Evolutionary conservation across 2,797 vertebrate species (phyloP), one percentile per base, ranked within the genome.

Genomic region (Ceryle rudis): DNA sequence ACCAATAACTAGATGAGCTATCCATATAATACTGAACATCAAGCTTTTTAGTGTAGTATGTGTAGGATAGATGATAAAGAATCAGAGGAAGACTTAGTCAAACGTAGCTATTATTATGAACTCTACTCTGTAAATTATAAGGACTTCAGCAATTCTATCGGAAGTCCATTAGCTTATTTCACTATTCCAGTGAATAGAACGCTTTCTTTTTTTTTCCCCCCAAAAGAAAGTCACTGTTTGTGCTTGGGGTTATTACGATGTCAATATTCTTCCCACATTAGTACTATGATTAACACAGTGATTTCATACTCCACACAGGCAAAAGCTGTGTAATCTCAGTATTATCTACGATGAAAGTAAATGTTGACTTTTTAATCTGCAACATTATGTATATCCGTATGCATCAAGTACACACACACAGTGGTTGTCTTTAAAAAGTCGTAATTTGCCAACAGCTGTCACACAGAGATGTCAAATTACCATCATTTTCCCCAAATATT

Each of bases 391-490:
- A 62, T 80, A 62, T 94, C 72, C 88, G 62, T 69, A 86, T 77
- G 90, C 42, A 91, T 57, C 67, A 81, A 94, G 73, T 65, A 79
- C 82, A 91, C 28, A 92, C 22, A 95, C 77, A 57, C 88, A 82
- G 88, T 37, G 64, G 78, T 44, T 78, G 86, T 78, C 88, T 86
- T 67, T 89, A 85, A 95, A 90, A 96, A 88, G 77, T 86, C 23
- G 3, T 95, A 82, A 94, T 97, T 97, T 89, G 78, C 74, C 86
- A 84, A 86, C 80, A 96, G 82, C 67, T 95, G 93, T 57, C 93
- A 93, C 55, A 73, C 80, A 94, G 94, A 92, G 94, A 95, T 93
- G 94, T 77, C 78, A 89, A 96, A 96, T 93, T 93, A 95, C 80
- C 80, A 84, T 73, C 39, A 91, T 95, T 93, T 82, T 28, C 52